Evolutionary conservation across 2,888 invertebrate species (phyloP), one percentile per base, ranked within the genome.

Genomic region (Orgyia antiqua): DNA sequence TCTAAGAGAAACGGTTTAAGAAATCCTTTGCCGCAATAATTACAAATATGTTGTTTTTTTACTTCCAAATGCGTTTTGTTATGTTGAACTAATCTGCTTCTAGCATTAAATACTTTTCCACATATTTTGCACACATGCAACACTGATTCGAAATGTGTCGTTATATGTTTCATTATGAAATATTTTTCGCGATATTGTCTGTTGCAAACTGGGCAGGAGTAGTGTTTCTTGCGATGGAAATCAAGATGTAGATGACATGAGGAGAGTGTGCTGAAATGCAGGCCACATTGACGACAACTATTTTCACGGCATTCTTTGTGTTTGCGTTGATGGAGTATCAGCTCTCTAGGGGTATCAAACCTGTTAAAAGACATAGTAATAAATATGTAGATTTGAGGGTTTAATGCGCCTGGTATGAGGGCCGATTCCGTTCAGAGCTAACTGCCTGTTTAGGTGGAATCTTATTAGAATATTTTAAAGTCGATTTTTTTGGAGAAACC

Each of bases 141-240:
- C 12, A 72, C 65, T 1, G 60, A 43, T 33, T 73, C 72, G 31
- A 83, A 83, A 37, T 84, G 84, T 12, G 51, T 51, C 0, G 66
- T 54, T n/a, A 75, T 44, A 38, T 86, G 86, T 32, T 73, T 77
- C 35, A 67, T 45, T 3, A 73, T 44, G 12, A 68, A 49, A 39
- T 76, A 57, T 31, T 73, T 74, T 56, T 90, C 89, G 8, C 79
- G 76, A 51, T 89, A 90, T 1, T 73, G 68, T 42, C 84, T 80
- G 23, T 70, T 77, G 68, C 91, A 90, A 4, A 89, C 73, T 21
- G 89, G 89, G 56, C 91, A 90, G 57, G 80, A 66, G 67, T 66
- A 76, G 10, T 45, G 47, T 32, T 56, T 66, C 45, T 64, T 62
- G 31, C 62, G 63, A 53, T 86, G 84, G 18, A 69, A 48, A 31